Evolutionary conservation across 2,797 vertebrate genomes (phyloP), one percentile per base, ranked within the genome.

Genomic region (Crocidura indochinensis): DNA sequence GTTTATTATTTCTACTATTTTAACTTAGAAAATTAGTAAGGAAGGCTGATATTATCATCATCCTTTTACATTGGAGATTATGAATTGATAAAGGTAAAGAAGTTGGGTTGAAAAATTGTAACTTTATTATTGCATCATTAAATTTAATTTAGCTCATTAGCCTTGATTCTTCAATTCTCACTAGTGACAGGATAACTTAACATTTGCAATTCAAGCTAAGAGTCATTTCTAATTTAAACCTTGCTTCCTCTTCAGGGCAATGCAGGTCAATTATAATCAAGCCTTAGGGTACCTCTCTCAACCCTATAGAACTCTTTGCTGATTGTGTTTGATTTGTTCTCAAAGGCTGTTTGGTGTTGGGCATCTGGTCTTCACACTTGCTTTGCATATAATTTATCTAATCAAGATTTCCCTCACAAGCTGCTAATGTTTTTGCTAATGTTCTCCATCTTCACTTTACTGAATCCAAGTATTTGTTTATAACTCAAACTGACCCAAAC

Each of bases 71-170:
- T 1, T 14, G 44, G 24, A 86, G 29, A 68, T 72, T 75, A 88
- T 19, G 2, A 72, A 73, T 65, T 69, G 68, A 26, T 29, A 73
- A 22, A 80, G 60, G 4, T 38, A 53, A 27, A 83, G 44, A 90
- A 38, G 24, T 67, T 47, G 83, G 9, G 6, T 22, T 64, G 47
- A 75, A 53, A 74, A 80, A 69, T 9, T n/a, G 6, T 26, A 65
- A 80, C 29, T 93, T 88, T 56, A 71, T 56, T 56, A 29, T 31
- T 20, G 75, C 17, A 82, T 44, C 69, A 24, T 68, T 75, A 73
- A 69, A 80, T 20, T 81, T 76, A 68, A 85, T 93, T 90, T 92
- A 71, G 10, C 51, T 71, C 38, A 90, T 80, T 68, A 84, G 26
- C 1, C 1, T 80, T 3, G 27, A 78, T 91, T 83, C 8, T 26